These are phyloP conservation scores for Cotesia congregata DNA, from an alignment of 2,888 invertebrate genomes.

Conservation along the genomic window DNA sequence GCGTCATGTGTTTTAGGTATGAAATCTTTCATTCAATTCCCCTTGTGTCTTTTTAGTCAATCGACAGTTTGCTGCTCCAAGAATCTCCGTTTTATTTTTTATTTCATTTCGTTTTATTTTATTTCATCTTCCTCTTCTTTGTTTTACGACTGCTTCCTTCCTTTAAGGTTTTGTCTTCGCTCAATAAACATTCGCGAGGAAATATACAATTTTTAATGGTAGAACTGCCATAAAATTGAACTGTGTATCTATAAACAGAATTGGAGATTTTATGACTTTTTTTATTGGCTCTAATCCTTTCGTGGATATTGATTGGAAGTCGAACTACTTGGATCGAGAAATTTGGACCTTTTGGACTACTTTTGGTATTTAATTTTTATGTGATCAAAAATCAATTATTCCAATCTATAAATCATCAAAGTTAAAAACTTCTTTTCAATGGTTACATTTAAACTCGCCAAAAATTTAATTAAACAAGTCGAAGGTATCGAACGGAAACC, in stretches of 20 bases:
- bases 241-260: not conserved
- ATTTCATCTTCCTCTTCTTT: too few species aligned
- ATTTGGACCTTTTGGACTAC: too few species aligned
- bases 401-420: too few species aligned
- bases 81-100: conserved; percentile 1
- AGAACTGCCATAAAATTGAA: not conserved
- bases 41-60: conserved; percentile 31
- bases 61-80: conserved; percentile 24
- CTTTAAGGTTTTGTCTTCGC: not conserved
- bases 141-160: not conserved
- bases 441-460: not conserved
- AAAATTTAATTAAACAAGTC: not conserved
- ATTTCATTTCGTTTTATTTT: not conserved
- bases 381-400: too few species aligned
- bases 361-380: too few species aligned
- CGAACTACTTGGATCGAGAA: too few species aligned
- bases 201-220: not conserved
- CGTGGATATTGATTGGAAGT: too few species aligned
- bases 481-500: not conserved
- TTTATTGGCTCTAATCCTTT: not conserved
- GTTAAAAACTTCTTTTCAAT: not conserved
- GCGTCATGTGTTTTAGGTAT: conserved; percentile 52
- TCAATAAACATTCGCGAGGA: not conserved
- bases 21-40: conserved; percentile 56
- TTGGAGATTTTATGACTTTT: not conserved